A percentile compares a stretch with the other conserved stretches of the same genome.
These are phyloP conservation scores for Apoda limacodes DNA, from an alignment of 2,888 invertebrate species.

Conservation along the genomic window DNA sequence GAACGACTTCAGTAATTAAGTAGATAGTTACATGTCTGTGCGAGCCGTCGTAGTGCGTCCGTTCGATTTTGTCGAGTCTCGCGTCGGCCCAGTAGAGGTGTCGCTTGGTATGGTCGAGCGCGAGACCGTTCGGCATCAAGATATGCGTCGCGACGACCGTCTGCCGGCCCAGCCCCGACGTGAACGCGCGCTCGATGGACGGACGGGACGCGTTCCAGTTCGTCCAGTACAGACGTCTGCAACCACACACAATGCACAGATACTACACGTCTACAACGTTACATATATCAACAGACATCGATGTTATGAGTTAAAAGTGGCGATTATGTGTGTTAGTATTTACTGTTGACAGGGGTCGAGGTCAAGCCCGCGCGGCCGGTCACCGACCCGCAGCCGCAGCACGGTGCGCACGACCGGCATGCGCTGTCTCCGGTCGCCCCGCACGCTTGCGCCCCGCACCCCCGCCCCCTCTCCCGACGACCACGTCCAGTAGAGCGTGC, in stretches of 20 bases:
- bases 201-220: slow-evolving; percentile 89
- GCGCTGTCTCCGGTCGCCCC: slow-evolving; percentile 14
- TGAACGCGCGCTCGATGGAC: slow-evolving; percentile 81
- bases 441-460: slow-evolving; percentile 23
- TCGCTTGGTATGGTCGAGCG: slow-evolving; percentile 79
- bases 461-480: slow-evolving; percentile 74
- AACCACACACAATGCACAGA: not conserved
- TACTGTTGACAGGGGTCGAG: slow-evolving; percentile 82
- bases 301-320: not conserved
- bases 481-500: slow-evolving; percentile 88
- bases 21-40: slow-evolving; percentile 77
- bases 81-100: slow-evolving; percentile 90
- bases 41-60: slow-evolving; percentile 83
- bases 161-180: slow-evolving; percentile 75
- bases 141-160: slow-evolving; percentile 71
- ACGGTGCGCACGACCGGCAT: slow-evolving; percentile 58
- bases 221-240: slow-evolving; percentile 84
- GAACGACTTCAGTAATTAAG: not conserved
- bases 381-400: slow-evolving; percentile 73
- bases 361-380: slow-evolving; percentile 87
- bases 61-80: slow-evolving; percentile 85
- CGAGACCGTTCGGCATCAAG: slow-evolving; percentile 87
- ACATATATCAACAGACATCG: not conserved
- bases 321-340: slow-evolving; percentile 1
- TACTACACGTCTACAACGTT: slow-evolving; percentile 3